phyloP scores from a whole-genome alignment of 2,888 invertebrate species.

The Leptopilina myrica region DNA sequence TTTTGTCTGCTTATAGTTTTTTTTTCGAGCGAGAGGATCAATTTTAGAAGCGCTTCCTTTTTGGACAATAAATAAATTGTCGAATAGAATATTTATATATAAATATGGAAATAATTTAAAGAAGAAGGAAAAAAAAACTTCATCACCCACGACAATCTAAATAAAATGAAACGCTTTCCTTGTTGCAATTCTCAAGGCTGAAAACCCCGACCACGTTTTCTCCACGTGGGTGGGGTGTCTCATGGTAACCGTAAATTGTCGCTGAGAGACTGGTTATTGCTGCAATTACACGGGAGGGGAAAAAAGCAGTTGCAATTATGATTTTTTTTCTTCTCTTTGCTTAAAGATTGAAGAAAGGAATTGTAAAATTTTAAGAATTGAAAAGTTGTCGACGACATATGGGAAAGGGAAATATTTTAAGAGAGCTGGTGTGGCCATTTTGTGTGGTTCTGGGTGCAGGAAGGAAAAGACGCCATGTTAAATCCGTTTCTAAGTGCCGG shows the following conservation, averaged over 20 bases:
- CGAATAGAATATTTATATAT: no score
- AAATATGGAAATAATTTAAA: not conserved
- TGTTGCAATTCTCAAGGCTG: conserved; percentile 25
- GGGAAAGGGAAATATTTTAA: conserved; percentile 19
- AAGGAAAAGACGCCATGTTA: conserved; percentile 59
- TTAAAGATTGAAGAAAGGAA: not conserved
- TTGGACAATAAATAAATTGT: not conserved
- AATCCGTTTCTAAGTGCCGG: conserved; percentile 54
- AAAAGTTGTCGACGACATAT: conserved; percentile 35
- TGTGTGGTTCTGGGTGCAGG: conserved; percentile 49
- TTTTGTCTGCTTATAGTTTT: not conserved
- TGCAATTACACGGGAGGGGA: not conserved
- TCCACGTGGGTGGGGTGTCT: conserved; percentile 56
- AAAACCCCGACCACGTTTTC: conserved; percentile 56
- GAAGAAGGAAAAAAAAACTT: not conserved
- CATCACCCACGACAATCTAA: conserved; percentile 2
- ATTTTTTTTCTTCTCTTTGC: not conserved
- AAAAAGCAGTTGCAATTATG: not conserved
- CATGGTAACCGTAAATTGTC: conserved; percentile 29
- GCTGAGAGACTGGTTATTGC: not conserved
- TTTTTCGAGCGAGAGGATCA: no score
- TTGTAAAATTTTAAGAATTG: not conserved
- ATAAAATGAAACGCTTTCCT: conserved; percentile 20
- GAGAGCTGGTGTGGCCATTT: conserved; percentile 55
- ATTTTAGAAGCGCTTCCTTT: not conserved